Conservation (phyloP, 2,888 invertebrate species). For the Leptinotarsa tumamoca region DNA sequence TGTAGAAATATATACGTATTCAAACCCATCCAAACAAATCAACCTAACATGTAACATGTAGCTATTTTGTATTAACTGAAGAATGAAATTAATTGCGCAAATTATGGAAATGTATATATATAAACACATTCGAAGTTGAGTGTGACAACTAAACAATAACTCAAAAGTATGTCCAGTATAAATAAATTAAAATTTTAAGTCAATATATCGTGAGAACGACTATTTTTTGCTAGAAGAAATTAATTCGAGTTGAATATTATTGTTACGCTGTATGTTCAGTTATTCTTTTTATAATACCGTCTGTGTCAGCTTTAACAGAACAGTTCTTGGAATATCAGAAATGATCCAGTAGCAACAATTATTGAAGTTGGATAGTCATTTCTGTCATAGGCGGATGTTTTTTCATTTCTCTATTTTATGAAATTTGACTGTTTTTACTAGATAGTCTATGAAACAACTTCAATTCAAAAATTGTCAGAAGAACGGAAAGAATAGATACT, state of each 20-base stretch:
- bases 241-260: conserved; percentile 35
- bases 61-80: conserved; percentile 34
- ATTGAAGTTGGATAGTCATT: no score
- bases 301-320: conserved; percentile 40
- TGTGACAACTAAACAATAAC: conserved; percentile 55
- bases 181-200: conserved; percentile 43
- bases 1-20: conserved; percentile 1
- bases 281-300: conserved; percentile 39
- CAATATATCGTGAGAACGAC: conserved; percentile 43
- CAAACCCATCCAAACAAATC: conserved; percentile 18
- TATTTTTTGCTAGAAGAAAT: conserved; percentile 51
- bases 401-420: background rate
- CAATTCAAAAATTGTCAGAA: no score
- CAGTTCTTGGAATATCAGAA: conserved; percentile 34
- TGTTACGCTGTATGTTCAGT: conserved; percentile 32
- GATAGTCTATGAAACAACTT: no score
- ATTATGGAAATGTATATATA: conserved; percentile 38
- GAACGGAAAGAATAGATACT: no score
- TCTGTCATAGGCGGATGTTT: no score
- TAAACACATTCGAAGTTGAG: conserved; percentile 47
- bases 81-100: conserved; percentile 18
- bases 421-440: no score
- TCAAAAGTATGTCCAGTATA: conserved; percentile 49
- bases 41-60: conserved; percentile 30
- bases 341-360: background rate